These are phyloP conservation scores for Abrostola tripartita DNA, from an alignment of 2,888 invertebrate species.

Conservation along the genomic window DNA sequence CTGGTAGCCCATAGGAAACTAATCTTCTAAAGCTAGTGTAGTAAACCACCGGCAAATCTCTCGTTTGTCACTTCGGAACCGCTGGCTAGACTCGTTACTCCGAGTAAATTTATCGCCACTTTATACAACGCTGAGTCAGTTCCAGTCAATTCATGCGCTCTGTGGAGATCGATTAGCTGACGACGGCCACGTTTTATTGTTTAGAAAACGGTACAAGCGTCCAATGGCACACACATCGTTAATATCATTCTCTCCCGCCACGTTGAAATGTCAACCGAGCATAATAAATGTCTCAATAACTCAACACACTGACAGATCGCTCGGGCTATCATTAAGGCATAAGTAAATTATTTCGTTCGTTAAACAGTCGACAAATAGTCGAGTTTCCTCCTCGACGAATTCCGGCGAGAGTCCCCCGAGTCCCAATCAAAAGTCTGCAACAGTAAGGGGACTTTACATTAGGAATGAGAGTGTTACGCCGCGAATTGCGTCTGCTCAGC, in stretches of 20 bases:
- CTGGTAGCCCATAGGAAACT: slow-evolving; percentile 46
- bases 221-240: slow-evolving; percentile 58
- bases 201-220: slow-evolving; percentile 60
- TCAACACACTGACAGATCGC: slow-evolving; percentile 68
- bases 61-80: slow-evolving; percentile 64
- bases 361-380: slow-evolving; percentile 61
- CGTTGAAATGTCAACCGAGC: slow-evolving; percentile 65
- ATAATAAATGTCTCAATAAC: slow-evolving; percentile 72
- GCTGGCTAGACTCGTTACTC: slow-evolving; percentile 61
- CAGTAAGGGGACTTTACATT: slow-evolving; percentile 67
- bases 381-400: slow-evolving; percentile 47
- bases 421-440: slow-evolving; percentile 75
- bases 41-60: slow-evolving; percentile 64
- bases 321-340: slow-evolving; percentile 64
- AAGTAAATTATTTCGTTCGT: slow-evolving; percentile 69
- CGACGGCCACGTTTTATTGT: slow-evolving; percentile 63
- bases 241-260: slow-evolving; percentile 64
- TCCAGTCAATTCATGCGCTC: slow-evolving; percentile 58
- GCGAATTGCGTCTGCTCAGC: slow-evolving; percentile 58
- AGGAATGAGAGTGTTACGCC: slow-evolving; percentile 61
- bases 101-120: slow-evolving; percentile 66
- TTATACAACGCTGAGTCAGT: slow-evolving; percentile 59
- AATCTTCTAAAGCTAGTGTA: slow-evolving; percentile 56
- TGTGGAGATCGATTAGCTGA: slow-evolving; percentile 62
- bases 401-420: slow-evolving; percentile 53